Conservation (phyloP, 2,888 invertebrate genomes). For the Hypsopygia costalis region DNA sequence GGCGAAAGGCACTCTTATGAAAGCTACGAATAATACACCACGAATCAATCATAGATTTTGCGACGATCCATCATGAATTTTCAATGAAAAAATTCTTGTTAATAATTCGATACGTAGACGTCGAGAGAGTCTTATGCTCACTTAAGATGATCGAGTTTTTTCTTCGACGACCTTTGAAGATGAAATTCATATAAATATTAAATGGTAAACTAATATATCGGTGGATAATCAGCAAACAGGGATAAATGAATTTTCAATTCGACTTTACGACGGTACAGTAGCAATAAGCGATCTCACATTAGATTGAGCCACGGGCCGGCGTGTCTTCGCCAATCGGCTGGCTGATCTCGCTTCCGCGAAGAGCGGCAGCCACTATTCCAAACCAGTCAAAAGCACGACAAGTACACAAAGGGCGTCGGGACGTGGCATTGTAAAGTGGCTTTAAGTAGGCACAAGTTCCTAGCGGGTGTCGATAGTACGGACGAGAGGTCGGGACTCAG, state of each 20-base stretch:
- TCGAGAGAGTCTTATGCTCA: slow-evolving; percentile 25
- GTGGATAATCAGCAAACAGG: too few species aligned
- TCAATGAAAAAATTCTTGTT: slow-evolving; percentile 55
- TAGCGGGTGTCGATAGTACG: slow-evolving; percentile 32
- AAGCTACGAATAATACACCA: slow-evolving; percentile 75
- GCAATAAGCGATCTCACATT: slow-evolving; percentile 59
- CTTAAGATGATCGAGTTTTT: slow-evolving; percentile 28
- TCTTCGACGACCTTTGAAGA: neutral
- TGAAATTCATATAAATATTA: neutral
- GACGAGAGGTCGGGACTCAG: slow-evolving; percentile 39
- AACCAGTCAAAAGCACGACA: slow-evolving; percentile 62
- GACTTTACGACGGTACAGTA: neutral
- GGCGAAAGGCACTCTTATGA: slow-evolving; percentile 66
- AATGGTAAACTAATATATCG: too few species aligned
- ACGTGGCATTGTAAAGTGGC: slow-evolving; percentile 52
- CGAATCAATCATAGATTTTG: slow-evolving; percentile 79
- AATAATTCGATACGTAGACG: slow-evolving; percentile 33
- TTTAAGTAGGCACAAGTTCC: slow-evolving; percentile 46
- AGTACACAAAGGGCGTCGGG: slow-evolving; percentile 56
- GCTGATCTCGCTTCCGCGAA: slow-evolving; percentile 61
- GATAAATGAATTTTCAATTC: too few species aligned
- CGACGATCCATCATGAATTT: slow-evolving; percentile 76
- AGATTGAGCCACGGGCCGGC: slow-evolving; percentile 52
- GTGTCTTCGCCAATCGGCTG: slow-evolving; percentile 52
- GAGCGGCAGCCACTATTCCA: slow-evolving; percentile 45